phyloP scores from a whole-genome alignment of 37 sponge, comb jelly and placozoan genomes.

The Chondrilla cf. caribensis region DNA sequence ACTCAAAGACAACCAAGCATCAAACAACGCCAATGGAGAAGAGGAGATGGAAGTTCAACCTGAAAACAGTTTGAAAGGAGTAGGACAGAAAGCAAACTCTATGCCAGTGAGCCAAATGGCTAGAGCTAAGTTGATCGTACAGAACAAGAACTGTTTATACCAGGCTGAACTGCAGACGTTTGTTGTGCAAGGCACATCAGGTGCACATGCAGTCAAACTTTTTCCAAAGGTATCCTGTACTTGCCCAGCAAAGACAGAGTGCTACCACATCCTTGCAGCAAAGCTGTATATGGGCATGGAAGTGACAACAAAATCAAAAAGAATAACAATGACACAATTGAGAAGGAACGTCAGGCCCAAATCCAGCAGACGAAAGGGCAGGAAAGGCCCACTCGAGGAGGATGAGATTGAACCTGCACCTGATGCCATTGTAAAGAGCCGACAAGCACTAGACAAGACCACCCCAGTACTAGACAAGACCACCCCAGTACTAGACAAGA shows the following conservation, averaged over 20 bases:
- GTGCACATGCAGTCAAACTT: slow-evolving; percentile 18
- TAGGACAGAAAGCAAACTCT: background rate
- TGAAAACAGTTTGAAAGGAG: background rate
- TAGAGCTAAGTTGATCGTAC: slow-evolving; percentile 17
- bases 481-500: no score
- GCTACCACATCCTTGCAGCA: slow-evolving; percentile 17
- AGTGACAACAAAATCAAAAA: background rate
- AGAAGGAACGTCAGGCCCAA: slow-evolving; percentile 3
- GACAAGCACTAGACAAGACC: no score
- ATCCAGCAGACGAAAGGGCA: slow-evolving; percentile 1
- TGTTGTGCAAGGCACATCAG: slow-evolving; percentile 17
- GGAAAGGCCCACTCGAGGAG: background rate
- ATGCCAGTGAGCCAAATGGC: background rate
- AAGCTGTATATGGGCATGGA: slow-evolving; percentile 13
- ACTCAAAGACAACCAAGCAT: background rate
- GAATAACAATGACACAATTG: slow-evolving; percentile 9
- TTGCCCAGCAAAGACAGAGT: slow-evolving; percentile 2
- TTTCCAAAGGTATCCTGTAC: slow-evolving; percentile 3
- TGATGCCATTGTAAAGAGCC: background rate
- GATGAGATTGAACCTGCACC: slow-evolving; percentile 15
- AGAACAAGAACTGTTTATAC: slow-evolving; percentile 12
- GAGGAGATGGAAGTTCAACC: background rate
- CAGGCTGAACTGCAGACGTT: slow-evolving; percentile 13
- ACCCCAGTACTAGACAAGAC: no score
- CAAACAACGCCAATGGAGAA: background rate